Conservation (phyloP, 2,888 invertebrate genomes). For the Clistopyga incitator region DNA sequence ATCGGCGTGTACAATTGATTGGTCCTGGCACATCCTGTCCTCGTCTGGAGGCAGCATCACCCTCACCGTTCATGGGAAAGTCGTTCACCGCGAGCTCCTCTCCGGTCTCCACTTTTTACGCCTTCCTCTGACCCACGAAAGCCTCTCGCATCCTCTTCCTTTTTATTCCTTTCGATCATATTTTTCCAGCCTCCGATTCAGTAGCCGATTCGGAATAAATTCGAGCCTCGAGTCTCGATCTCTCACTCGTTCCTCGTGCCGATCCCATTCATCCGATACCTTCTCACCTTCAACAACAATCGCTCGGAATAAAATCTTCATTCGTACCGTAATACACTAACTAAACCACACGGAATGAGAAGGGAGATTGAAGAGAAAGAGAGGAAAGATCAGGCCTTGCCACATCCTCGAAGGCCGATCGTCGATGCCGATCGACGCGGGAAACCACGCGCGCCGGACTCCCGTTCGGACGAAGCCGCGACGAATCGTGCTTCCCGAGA, state of each 20-base stretch:
- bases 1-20: conserved; percentile 83
- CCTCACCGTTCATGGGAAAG: conserved; percentile 81
- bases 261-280: background rate
- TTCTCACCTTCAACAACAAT: background rate
- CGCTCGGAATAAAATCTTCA: conserved; percentile 39
- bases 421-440: conserved; percentile 63
- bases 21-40: conserved; percentile 83
- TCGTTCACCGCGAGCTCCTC: conserved; percentile 78
- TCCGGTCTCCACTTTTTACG: conserved; percentile 68
- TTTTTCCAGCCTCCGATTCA: conserved; percentile 23
- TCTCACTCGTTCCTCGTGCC: conserved; percentile 11
- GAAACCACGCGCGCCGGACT: conserved; percentile 62
- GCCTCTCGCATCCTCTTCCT: conserved; percentile 19
- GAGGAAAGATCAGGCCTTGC: conserved; percentile 48
- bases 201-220: conserved; percentile 42
- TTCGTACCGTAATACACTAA: conserved; percentile 35
- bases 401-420: conserved; percentile 63
- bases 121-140: conserved; percentile 55
- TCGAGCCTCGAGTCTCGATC: background rate
- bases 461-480: conserved; percentile 67
- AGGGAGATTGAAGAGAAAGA: conserved; percentile 56
- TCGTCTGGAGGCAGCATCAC: conserved; percentile 67
- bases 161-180: conserved; percentile 23
- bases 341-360: background rate
- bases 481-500: conserved; percentile 72